Conservation (phyloP, 2,888 invertebrate genomes). For the Conops quadrifasciatus region DNA sequence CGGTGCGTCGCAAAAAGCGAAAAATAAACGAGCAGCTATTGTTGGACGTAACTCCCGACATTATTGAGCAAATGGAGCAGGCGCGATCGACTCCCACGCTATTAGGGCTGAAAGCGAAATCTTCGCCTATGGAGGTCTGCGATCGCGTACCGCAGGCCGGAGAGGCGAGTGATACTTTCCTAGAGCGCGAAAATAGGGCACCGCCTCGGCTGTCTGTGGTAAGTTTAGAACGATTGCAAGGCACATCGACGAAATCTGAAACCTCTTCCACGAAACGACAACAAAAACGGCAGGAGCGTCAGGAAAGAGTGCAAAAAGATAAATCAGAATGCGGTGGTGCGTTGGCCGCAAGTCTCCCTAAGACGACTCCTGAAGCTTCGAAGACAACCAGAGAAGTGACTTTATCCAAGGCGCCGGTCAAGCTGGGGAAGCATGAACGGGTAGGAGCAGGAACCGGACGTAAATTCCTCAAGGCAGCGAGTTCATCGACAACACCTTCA, state of each 20-base stretch:
- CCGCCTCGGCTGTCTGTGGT: slow-evolving; percentile 71
- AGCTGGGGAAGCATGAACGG: neutral
- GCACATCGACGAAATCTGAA: slow-evolving; percentile 47
- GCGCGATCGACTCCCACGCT: slow-evolving; percentile 28
- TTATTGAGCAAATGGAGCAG: slow-evolving; percentile 25
- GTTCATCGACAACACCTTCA: neutral
- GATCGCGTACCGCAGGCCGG: slow-evolving; percentile 77
- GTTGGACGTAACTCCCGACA: slow-evolving; percentile 40
- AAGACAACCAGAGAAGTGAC: neutral
- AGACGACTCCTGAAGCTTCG: neutral
- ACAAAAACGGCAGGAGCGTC: neutral
- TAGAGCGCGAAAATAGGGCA: slow-evolving; percentile 68
- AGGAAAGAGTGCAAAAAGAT: neutral
- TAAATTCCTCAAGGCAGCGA: neutral
- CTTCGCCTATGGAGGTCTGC: slow-evolving; percentile 58
- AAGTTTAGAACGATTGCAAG: slow-evolving; percentile 71
- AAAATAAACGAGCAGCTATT: slow-evolving; percentile 57
- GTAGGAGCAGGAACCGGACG: neutral
- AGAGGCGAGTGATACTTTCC: slow-evolving; percentile 73
- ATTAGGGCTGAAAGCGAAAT: slow-evolving; percentile 9
- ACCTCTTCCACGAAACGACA: slow-evolving; percentile 20
- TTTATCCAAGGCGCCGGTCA: neutral
- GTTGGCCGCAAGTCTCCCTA: neutral
- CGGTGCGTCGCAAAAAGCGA: slow-evolving; percentile 83
- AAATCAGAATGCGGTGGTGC: neutral